phyloP scores from a whole-genome alignment of 1,140 invertebrate species.

The Drosophila albomicans region DNA sequence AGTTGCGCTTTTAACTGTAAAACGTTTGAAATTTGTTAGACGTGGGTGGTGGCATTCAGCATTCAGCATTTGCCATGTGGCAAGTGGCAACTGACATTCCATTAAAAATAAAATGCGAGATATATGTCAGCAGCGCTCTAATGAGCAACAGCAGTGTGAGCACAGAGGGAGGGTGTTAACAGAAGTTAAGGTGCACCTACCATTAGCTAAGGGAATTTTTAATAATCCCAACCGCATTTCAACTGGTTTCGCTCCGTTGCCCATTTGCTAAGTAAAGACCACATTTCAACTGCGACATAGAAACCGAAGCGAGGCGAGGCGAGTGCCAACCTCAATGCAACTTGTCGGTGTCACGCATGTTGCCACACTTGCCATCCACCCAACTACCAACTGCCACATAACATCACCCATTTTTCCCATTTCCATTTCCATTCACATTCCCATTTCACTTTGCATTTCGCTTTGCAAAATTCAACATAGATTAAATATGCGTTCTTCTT shows the following conservation, averaged over 20 bases:
- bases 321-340: slow-evolving; percentile 45
- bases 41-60: slow-evolving; percentile 1
- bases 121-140: slow-evolving; percentile 44
- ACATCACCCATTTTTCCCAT: background rate
- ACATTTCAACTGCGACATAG: slow-evolving; percentile 52
- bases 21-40: slow-evolving; percentile 30
- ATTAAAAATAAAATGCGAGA: slow-evolving; percentile 37
- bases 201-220: slow-evolving; percentile 61
- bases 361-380: slow-evolving; percentile 6
- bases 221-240: slow-evolving; percentile 72
- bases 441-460: slow-evolving; percentile 26
- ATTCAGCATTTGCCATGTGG: background rate
- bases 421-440: slow-evolving; percentile 23
- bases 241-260: slow-evolving; percentile 39
- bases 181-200: slow-evolving; percentile 9
- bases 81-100: slow-evolving; percentile 38
- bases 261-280: slow-evolving; percentile 29
- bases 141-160: slow-evolving; percentile 27
- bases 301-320: slow-evolving; percentile 1
- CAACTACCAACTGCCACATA: no score
- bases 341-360: slow-evolving; percentile 39
- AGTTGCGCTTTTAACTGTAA: slow-evolving; percentile 43
- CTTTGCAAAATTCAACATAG: slow-evolving; percentile 39
- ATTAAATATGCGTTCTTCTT: slow-evolving; percentile 50
- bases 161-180: background rate